Base-by-base conservation (phyloP, 2,888 invertebrate genomes). In the Epicampocera succincta region DNA sequence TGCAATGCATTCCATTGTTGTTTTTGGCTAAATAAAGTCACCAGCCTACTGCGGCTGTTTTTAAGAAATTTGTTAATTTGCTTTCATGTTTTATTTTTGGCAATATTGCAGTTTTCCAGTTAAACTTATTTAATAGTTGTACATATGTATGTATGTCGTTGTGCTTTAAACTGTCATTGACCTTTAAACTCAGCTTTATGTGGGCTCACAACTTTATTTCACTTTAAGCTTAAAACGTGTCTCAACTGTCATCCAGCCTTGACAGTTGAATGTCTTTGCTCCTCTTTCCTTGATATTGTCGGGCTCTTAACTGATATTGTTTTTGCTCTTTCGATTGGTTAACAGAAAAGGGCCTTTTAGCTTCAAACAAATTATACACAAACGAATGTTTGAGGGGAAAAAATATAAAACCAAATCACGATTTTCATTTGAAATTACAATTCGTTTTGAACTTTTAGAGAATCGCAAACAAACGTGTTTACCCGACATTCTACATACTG, bases 191-290 rank as follows among this genome's bases (percentile, higher is more conserved):
- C 29, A 52, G 54, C 73, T 73, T 69, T 56, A 77, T 65, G 65
- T 77, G 73, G 69, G 77, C 77, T 65, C 33, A 68, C 54, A 66
- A 56, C 21, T 74, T 60, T 29, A 15, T 52, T 61, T 61, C 42
- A 44, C 17, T 61, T 61, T 63, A 15, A 56, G 40, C 48, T 44
- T 48, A 76, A 81, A 77, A 81, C 81, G 77, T 77, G 81, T 42
- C 73, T 77, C 58, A 74, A 60, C 73, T 81, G 81, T 81, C 80
- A 80, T 52, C 63, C 52, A 80, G 80, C 80, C 77, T 81, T 81
- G 77, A 73, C 73, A 77, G 72, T 71, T 68, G 63, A 69, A 81
- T 77, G 58, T 77, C 52, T 81, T 73, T 44, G 44, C 19, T 60
- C 61, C 29, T 71, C 17, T 15, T 68, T 17, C 15, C 17, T 38